Evolutionary conservation across 2,888 invertebrate genomes (phyloP).

Genomic region (Agrotis ipsilon): DNA sequence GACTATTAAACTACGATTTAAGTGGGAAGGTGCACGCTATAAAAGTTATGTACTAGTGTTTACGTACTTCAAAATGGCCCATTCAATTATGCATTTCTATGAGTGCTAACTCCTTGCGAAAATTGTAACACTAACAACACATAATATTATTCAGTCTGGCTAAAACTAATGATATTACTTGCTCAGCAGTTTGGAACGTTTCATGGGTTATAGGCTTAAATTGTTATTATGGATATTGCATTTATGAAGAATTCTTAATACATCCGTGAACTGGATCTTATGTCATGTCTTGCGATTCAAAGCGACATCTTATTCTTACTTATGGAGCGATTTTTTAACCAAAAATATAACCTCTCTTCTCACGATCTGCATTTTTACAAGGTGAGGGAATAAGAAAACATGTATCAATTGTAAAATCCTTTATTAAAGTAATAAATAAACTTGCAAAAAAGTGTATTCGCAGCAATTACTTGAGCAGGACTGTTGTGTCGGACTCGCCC

Average conservation of each 20-base stretch:
- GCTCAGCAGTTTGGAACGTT: not conserved
- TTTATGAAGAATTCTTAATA: not conserved
- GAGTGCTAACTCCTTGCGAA: not conserved
- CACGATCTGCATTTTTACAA: not conserved
- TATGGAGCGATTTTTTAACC: too few relatives aligned
- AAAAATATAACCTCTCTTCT: too few relatives aligned
- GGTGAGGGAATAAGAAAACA: slow-evolving; percentile 40
- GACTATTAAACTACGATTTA: not conserved
- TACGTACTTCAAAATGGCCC: not conserved
- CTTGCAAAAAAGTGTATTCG: slow-evolving; percentile 86
- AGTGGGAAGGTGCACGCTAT: not conserved
- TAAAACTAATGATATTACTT: not conserved
- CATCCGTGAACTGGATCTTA: not conserved
- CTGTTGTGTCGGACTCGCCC: slow-evolving; percentile 64
- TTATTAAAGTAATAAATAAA: slow-evolving; percentile 90
- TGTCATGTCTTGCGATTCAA: not conserved
- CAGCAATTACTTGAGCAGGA: slow-evolving; percentile 84
- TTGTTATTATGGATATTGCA: too few relatives aligned
- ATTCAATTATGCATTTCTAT: not conserved
- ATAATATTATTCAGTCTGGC: not conserved
- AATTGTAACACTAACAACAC: not conserved
- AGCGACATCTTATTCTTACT: too few relatives aligned
- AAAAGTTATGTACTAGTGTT: not conserved
- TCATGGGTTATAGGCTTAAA: too few relatives aligned
- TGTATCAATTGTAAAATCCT: slow-evolving; percentile 80